A percentile compares a stretch with the other conserved stretches of the same genome.
These are phyloP conservation scores for Carcina quercana DNA, from an alignment of 2,888 invertebrate genomes.

Conservation along the genomic window DNA sequence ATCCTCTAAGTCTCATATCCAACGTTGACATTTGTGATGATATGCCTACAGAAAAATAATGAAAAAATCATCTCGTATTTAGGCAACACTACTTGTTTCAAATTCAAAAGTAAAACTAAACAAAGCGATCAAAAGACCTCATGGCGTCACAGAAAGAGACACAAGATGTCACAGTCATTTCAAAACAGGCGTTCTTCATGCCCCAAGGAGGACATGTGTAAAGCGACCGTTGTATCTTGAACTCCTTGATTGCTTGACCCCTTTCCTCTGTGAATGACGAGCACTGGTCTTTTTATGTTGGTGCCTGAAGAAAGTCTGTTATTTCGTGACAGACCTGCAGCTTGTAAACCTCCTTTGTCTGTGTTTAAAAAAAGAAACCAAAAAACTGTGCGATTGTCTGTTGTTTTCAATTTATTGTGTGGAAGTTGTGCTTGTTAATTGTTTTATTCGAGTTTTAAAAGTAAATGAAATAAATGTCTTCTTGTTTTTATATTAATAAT, in stretches of 20 bases:
- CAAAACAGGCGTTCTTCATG: conserved; percentile 53
- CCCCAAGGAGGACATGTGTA: conserved; percentile 41
- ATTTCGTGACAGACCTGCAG: conserved; percentile 47
- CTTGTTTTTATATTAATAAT: no score
- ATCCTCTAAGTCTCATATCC: no score
- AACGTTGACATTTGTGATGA: no score
- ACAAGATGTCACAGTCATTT: conserved; percentile 33
- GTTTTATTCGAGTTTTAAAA: no score
- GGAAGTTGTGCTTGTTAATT: no score
- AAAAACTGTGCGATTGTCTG: conserved; percentile 58
- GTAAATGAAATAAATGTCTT: no score
- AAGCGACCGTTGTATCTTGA: conserved; percentile 42
- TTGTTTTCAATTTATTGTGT: no score
- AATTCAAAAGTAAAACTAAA: conserved; percentile 20
- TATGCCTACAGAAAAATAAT: no score
- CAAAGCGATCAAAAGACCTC: conserved; percentile 40
- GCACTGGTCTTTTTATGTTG: conserved; percentile 36
- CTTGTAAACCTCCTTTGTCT: conserved; percentile 49
- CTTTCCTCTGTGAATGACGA: no score
- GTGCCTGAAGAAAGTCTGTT: conserved; percentile 37
- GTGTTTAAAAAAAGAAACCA: conserved; percentile 43
- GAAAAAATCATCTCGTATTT: no score
- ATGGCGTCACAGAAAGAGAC: conserved; percentile 43
- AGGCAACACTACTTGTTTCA: no score
- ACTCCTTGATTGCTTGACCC: no score